Evolutionary conservation across 2,888 invertebrate genomes (phyloP).

Genomic region (Chrysolina haemoptera): DNA sequence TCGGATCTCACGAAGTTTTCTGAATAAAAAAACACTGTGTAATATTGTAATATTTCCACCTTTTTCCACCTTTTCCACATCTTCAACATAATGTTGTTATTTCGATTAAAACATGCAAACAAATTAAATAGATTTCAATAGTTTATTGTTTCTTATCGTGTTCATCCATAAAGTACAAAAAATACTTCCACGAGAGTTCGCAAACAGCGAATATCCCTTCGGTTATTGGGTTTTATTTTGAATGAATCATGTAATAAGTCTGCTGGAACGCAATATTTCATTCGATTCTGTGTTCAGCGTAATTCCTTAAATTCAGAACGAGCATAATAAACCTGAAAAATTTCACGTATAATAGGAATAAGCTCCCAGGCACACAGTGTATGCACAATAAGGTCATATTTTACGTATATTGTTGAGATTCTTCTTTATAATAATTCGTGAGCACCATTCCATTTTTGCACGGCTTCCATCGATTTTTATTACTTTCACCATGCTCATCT

Average conservation of each 20-base stretch:
- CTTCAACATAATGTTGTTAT: too few species aligned
- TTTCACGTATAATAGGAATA: constrained; percentile 18
- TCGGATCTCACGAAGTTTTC: too few species aligned
- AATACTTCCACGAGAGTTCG: too few species aligned
- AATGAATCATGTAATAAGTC: constrained; percentile 12
- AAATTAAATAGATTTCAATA: too few species aligned
- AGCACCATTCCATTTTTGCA: constrained; percentile 21
- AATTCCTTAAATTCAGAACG: constrained; percentile 13
- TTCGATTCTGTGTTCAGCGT: constrained; percentile 13
- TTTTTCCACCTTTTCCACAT: too few species aligned
- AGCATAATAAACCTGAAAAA: constrained; percentile 23
- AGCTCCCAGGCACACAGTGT: background rate
- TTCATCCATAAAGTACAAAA: too few species aligned
- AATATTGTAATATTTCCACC: too few species aligned
- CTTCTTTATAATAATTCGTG: constrained; percentile 28
- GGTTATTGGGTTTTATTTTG: background rate
- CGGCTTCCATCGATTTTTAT: constrained; percentile 28
- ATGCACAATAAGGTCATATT: constrained; percentile 27
- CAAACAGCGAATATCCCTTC: too few species aligned
- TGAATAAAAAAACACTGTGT: too few species aligned
- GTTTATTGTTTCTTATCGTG: too few species aligned
- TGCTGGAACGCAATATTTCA: constrained; percentile 9
- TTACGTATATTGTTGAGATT: constrained; percentile 15
- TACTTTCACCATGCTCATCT: constrained; percentile 29
- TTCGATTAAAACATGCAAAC: too few species aligned